A percentile compares a stretch with the other conserved stretches of the same genome.
These are phyloP conservation scores for Sebastes jordani DNA, from an alignment of 2,797 vertebrate genomes.

Conservation along the genomic window DNA sequence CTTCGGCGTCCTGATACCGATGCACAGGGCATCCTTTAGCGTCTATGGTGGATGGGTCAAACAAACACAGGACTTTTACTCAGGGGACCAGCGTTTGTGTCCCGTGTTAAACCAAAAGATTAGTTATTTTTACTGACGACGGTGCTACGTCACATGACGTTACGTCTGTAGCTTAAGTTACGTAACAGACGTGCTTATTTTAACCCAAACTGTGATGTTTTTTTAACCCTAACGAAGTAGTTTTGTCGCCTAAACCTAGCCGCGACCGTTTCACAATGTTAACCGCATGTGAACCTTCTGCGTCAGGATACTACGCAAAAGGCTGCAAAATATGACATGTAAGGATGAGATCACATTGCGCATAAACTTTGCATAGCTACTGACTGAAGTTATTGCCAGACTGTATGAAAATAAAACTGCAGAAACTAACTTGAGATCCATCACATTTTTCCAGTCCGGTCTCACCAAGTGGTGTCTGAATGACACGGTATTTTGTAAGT, in stretches of 20 bases:
- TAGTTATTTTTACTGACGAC: too few species aligned
- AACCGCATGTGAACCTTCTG: not conserved
- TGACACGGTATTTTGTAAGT: too few species aligned
- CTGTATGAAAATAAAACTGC: not conserved
- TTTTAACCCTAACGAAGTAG: not conserved
- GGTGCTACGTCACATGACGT: not conserved
- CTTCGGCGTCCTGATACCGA: too few species aligned
- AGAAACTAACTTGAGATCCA: not conserved
- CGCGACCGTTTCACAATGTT: not conserved
- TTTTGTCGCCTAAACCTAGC: not conserved
- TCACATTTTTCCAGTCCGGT: too few species aligned
- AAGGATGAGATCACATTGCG: accelerated
- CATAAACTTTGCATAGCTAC: not conserved
- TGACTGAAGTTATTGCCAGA: not conserved
- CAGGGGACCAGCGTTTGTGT: too few species aligned
- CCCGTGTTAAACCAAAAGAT: too few species aligned
- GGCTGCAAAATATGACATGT: too few species aligned
- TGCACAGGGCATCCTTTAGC: too few species aligned
- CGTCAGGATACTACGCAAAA: too few species aligned
- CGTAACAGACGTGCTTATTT: not conserved
- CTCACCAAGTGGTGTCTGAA: too few species aligned
- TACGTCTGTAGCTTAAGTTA: not conserved
- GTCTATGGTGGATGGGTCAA: too few species aligned
- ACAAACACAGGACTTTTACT: too few species aligned
- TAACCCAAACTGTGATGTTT: not conserved